These are phyloP conservation scores for Zaprionus kolodkinae DNA, from an alignment of 1,140 invertebrate species.

Conservation along the genomic window DNA sequence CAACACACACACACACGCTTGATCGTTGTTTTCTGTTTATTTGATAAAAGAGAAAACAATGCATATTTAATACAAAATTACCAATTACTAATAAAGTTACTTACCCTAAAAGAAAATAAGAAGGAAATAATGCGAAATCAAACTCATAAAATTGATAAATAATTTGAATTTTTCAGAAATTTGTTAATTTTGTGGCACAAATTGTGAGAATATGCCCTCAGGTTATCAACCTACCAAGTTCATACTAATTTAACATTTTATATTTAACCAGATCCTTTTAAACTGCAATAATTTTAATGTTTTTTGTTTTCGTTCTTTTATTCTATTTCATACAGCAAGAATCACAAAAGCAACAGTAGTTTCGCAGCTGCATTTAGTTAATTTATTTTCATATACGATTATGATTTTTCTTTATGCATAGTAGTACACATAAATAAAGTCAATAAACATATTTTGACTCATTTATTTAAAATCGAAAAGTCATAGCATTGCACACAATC, in stretches of 20 bases:
- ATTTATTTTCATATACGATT: slow-evolving; percentile 4
- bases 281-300: slow-evolving; percentile 34
- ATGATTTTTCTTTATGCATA: slow-evolving; percentile 16
- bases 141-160: background rate
- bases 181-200: background rate
- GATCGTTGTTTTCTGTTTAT: slow-evolving; percentile 31
- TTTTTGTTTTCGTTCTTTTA: slow-evolving; percentile 46
- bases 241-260: background rate
- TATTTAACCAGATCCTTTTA: slow-evolving; percentile 27
- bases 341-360: slow-evolving; percentile 57
- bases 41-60: slow-evolving; percentile 20
- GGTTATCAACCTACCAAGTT: background rate
- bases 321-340: slow-evolving; percentile 66
- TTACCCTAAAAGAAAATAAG: slow-evolving; percentile 51
- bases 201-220: background rate
- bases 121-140: slow-evolving; percentile 23
- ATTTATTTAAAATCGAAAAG: background rate
- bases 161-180: background rate
- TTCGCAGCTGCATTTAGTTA: slow-evolving; percentile 38
- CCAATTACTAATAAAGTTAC: slow-evolving; percentile 68
- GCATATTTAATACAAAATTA: slow-evolving; percentile 59
- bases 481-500: slow-evolving; percentile 11
- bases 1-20: slow-evolving; percentile 7
- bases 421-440: slow-evolving; percentile 28
- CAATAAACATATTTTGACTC: background rate